A percentile compares a stretch with the other conserved stretches of the same genome.
Conservation (phyloP, 53 echinoderm and acorn worm species). For the Mesocentrotus franciscanus region DNA sequence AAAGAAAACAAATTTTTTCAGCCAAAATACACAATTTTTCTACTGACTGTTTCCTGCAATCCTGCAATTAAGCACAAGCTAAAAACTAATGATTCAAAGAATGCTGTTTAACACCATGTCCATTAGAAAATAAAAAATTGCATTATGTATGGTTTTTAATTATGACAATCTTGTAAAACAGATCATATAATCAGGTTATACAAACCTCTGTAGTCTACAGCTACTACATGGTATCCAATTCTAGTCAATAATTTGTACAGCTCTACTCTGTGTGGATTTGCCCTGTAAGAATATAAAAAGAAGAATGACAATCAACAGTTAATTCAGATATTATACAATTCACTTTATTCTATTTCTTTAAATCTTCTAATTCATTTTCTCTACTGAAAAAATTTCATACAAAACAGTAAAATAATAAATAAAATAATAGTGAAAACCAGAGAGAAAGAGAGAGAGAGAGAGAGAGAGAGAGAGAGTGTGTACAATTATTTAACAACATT, state of each 20-base stretch:
- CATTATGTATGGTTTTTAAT: too few relatives aligned
- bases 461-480: too few relatives aligned
- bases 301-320: not conserved
- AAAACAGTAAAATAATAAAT: not conserved
- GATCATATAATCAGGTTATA: not conserved
- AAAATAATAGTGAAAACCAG: not conserved
- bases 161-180: too few relatives aligned
- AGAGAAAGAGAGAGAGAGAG: not conserved
- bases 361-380: too few relatives aligned
- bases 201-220: conserved; percentile 95
- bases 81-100: not conserved
- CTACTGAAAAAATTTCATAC: not conserved
- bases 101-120: not conserved
- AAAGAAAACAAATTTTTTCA: not conserved
- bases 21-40: not conserved
- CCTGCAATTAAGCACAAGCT: not conserved
- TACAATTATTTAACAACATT: too few relatives aligned
- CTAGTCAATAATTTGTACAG: conserved; percentile 79
- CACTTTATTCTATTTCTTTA: too few relatives aligned
- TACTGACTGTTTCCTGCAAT: not conserved
- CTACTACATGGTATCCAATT: conserved; percentile 84
- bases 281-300: not conserved
- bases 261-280: conserved; percentile 69
- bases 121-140: not conserved
- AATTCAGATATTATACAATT: too few relatives aligned